Evolutionary conservation across 2,113 vertebrate species (phyloP).

Genomic region (Gorsachius goisagi): DNA sequence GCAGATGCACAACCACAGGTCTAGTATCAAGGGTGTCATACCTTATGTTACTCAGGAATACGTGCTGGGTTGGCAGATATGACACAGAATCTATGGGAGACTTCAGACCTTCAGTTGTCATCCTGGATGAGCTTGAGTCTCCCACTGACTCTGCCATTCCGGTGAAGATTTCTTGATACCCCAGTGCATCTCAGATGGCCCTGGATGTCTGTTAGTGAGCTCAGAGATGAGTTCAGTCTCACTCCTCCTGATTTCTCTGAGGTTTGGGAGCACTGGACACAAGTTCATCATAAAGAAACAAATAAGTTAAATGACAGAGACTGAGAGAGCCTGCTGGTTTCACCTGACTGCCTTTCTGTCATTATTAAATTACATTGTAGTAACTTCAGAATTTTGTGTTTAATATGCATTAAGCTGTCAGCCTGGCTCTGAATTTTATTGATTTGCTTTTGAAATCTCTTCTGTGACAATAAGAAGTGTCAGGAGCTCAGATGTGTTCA

Average conservation of each 20-base stretch:
- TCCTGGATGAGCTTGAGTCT: background rate
- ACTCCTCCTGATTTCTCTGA: background rate
- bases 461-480: background rate
- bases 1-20: background rate
- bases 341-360: background rate
- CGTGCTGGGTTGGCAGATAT: background rate
- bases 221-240: background rate
- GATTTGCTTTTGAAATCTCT: constrained; percentile 36
- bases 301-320: background rate
- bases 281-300: background rate
- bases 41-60: background rate
- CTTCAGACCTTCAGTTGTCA: background rate
- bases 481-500: background rate
- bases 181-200: background rate
- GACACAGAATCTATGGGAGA: background rate
- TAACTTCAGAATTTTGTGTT: background rate
- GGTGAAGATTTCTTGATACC: background rate
- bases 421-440: background rate
- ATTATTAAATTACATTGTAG: background rate
- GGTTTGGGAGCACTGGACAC: background rate
- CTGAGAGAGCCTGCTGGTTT: background rate
- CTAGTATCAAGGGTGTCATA: background rate
- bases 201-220: background rate
- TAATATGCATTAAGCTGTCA: constrained; percentile 5
- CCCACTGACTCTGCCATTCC: background rate